Percentiles rank a stretch among this genome's conserved stretches.
Evolutionary conservation across 2,797 vertebrate species (phyloP).

Genomic region (Scomberomorus guttatus): DNA sequence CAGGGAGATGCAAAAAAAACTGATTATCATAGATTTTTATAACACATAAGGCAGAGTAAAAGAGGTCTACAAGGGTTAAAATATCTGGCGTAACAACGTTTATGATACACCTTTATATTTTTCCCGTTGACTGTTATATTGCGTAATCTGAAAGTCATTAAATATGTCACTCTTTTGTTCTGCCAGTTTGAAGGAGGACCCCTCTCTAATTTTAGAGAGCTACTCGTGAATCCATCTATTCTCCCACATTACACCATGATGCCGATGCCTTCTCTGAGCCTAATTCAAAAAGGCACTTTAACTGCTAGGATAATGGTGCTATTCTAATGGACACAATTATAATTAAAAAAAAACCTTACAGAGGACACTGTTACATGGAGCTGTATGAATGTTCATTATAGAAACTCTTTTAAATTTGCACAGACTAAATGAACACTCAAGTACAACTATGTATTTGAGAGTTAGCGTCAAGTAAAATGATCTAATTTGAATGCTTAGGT

Average conservation of each 20-base stretch:
- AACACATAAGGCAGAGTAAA: constrained; percentile 59
- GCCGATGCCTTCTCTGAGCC: constrained; percentile 12
- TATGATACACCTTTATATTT: background rate
- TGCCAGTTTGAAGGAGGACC: constrained; percentile 64
- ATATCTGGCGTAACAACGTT: background rate
- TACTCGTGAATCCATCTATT: constrained; percentile 23
- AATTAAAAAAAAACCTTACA: constrained; percentile 32
- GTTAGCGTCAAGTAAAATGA: constrained; percentile 8
- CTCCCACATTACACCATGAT: constrained; percentile 2
- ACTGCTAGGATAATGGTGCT: constrained; percentile 47
- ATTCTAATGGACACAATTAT: constrained; percentile 49
- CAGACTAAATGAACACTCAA: constrained; percentile 30
- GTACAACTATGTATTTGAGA: constrained; percentile 4
- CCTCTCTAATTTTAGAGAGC: constrained; percentile 60
- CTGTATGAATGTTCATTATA: constrained; percentile 30
- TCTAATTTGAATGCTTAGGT: background rate
- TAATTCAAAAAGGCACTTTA: constrained; percentile 48
- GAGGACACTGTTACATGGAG: constrained; percentile 18
- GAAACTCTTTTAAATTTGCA: constrained; percentile 36
- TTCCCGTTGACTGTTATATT: background rate
- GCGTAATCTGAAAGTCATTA: constrained; percentile 8
- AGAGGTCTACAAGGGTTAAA: background rate
- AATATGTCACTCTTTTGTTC: constrained; percentile 49
- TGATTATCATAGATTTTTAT: constrained; percentile 63
- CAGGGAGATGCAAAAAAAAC: constrained; percentile 1